Conservation (phyloP, 2,113 vertebrate genomes). For the Channa maculata region DNA sequence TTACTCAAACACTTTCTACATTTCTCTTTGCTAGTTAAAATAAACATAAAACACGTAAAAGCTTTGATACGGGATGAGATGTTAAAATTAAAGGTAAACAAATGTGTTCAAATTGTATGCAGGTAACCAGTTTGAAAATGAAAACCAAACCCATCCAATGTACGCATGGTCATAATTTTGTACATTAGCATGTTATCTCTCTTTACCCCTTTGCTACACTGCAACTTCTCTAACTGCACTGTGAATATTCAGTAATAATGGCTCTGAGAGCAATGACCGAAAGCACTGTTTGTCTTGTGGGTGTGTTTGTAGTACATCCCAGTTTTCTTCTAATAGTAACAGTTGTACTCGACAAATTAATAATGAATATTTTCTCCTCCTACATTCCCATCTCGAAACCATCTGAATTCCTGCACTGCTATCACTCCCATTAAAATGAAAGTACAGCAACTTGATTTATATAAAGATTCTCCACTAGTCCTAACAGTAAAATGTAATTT, state of each 20-base stretch:
- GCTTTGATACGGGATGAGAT: neutral
- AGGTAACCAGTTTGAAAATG: no score
- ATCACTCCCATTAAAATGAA: slow-evolving; percentile 3
- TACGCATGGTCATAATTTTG: no score
- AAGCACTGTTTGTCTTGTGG: neutral
- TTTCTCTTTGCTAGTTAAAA: neutral
- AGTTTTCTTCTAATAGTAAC: neutral
- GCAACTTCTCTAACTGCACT: neutral
- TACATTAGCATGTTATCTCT: neutral
- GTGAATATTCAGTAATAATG: neutral
- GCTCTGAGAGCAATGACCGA: neutral
- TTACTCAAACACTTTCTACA: no score
- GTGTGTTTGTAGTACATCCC: neutral
- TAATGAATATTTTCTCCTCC: neutral
- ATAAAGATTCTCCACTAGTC: neutral
- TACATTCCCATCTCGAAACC: neutral
- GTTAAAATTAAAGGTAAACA: neutral
- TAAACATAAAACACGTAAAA: neutral
- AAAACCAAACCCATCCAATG: no score
- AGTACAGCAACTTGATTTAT: slow-evolving; percentile 1
- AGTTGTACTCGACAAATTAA: neutral
- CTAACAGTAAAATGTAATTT: neutral
- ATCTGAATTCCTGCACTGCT: neutral
- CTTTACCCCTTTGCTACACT: no score
- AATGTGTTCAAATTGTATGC: no score